Evolutionary conservation across 2,113 vertebrate genomes (phyloP).

Genomic region (Peromyscus californicus): DNA sequence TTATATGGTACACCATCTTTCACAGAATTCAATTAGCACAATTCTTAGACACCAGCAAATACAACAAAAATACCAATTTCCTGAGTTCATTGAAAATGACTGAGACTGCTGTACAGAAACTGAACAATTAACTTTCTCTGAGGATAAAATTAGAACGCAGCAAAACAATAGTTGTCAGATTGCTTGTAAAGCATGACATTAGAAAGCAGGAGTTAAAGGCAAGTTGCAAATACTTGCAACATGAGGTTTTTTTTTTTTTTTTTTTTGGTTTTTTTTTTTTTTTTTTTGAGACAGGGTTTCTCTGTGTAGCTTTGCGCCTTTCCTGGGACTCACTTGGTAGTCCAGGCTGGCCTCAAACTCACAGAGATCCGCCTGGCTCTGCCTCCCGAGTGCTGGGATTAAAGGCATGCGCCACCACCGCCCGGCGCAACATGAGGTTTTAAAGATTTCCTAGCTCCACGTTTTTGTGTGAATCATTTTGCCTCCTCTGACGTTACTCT

Average conservation of each 20-base stretch:
- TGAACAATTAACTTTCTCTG: neutral
- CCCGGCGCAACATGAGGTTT: no score
- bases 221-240: neutral
- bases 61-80: neutral
- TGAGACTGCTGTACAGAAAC: neutral
- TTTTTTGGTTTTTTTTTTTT: no score
- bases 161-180: neutral
- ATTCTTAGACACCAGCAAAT: neutral
- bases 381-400: no score
- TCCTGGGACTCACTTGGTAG: no score
- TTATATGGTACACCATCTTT: neutral
- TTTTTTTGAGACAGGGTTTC: no score
- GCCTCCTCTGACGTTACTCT: neutral
- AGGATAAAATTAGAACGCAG: neutral
- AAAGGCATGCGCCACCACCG: no score
- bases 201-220: neutral
- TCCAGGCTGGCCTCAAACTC: no score
- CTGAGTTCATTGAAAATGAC: neutral
- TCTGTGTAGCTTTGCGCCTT: no score
- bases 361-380: no score
- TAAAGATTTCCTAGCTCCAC: neutral
- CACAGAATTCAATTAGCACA: neutral
- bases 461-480: slow-evolving; percentile 41
- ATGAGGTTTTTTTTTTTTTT: no score
- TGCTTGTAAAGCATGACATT: neutral